These are phyloP conservation scores for Leptinotarsa tumamoca DNA, from an alignment of 2,888 invertebrate species.

Conservation along the genomic window DNA sequence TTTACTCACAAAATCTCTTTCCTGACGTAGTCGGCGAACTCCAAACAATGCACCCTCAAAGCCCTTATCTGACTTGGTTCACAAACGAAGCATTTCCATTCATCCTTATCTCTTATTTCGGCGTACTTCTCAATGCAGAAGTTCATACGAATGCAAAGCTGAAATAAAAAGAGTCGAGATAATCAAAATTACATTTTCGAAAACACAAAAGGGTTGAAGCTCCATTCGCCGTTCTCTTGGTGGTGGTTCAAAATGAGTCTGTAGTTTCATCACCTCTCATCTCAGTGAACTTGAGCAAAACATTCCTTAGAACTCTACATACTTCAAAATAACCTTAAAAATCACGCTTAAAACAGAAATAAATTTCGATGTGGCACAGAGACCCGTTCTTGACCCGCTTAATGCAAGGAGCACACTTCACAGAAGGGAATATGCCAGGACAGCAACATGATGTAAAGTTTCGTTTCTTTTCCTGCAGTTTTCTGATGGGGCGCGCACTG, in stretches of 20 bases:
- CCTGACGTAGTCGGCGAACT: slow-evolving; percentile 76
- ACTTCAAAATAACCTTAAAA: not conserved
- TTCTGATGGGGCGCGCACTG: too few relatives aligned
- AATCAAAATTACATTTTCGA: too few relatives aligned
- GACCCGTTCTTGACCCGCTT: not conserved
- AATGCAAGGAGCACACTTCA: too few relatives aligned
- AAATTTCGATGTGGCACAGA: not conserved
- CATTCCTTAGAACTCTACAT: too few relatives aligned
- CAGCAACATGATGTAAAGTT: too few relatives aligned
- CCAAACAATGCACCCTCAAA: slow-evolving; percentile 77
- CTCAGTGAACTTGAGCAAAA: too few relatives aligned
- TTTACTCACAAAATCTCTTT: slow-evolving; percentile 70
- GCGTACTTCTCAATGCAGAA: slow-evolving; percentile 74
- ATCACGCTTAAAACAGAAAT: not conserved
- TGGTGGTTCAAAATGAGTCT: too few relatives aligned
- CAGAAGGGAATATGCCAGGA: too few relatives aligned
- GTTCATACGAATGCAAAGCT: slow-evolving; percentile 81
- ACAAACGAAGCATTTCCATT: slow-evolving; percentile 85
- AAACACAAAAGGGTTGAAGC: too few relatives aligned
- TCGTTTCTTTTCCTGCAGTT: too few relatives aligned
- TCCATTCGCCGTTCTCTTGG: too few relatives aligned
- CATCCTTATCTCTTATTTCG: slow-evolving; percentile 80
- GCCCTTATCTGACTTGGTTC: slow-evolving; percentile 75
- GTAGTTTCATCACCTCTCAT: too few relatives aligned
- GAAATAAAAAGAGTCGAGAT: slow-evolving; percentile 58